Evolutionary conservation across 2,888 invertebrate species (phyloP), one percentile per base, ranked within the genome.

Genomic region (Lepeophtheirus nordmannii): DNA sequence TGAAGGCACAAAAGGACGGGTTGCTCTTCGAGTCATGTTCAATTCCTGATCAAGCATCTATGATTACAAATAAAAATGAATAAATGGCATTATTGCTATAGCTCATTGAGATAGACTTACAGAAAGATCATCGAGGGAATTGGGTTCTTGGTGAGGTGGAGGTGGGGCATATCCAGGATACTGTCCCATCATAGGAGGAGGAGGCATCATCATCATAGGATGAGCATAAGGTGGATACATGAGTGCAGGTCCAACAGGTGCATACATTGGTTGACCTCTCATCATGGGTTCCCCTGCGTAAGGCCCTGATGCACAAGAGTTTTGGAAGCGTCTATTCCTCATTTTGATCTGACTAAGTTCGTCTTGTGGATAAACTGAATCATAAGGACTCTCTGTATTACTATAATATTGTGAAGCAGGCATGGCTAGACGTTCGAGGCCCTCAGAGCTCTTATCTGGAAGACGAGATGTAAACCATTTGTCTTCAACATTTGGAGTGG

Each of bases 11-110:
- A 64, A 62, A 17, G 64, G 64, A 30, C 64, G 56, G 23, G 40
- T 64, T 22, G 64, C 64, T 23, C 64, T 40, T n/a, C 64, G 57
- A 30, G 64, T 64, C 53, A 64, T 53, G 37, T 64, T 64, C 30
- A 64, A 30, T n/a, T 64, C 64, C 22, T 64, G 56, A n/a, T 64
- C 61, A 22, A 61, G 37, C n/a, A 61, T 37, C 61, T 61, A 37
- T 23, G 10, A 30, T 22, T 58, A 10, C 10, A 58, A 58, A 11
- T 5, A 46, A 5, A n/a, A 46, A 46, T 46, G 53, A 46, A 46
- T 17, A 46, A 46, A 46, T 46, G 8, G 8, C 1, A 46, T 46
- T 7, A 30, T 2, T 30, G 30, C 2, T 30, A 30, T 2, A 30
- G 7, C 7, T 30, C 30, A 30, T 30, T 30, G 30, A 7, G 3